Evolutionary conservation across 2,113 vertebrate species (phyloP).

Genomic region (Ameiurus melas): DNA sequence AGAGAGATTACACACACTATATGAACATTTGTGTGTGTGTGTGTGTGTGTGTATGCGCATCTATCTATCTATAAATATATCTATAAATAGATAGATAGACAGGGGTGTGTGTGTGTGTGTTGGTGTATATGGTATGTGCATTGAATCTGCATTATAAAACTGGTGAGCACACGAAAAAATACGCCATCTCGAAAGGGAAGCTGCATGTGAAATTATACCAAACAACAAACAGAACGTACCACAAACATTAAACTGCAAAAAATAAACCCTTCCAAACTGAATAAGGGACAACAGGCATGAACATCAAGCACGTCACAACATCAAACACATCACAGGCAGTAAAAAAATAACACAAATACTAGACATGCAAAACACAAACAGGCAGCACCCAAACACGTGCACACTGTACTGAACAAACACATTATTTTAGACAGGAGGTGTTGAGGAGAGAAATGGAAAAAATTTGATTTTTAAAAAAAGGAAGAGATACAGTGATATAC

Average conservation of each 20-base stretch:
- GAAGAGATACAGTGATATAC: background rate
- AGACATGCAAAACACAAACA: slow-evolving; percentile 15
- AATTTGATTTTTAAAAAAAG: background rate
- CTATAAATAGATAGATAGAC: no score
- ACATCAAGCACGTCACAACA: background rate
- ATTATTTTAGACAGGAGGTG: background rate
- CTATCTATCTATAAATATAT: no score
- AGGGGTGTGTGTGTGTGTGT: background rate
- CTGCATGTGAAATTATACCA: slow-evolving; percentile 63
- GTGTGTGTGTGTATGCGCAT: background rate
- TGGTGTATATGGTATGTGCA: slow-evolving; percentile 38
- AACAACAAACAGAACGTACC: slow-evolving; percentile 59
- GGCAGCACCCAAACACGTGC: slow-evolving; percentile 2
- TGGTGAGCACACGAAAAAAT: slow-evolving; percentile 51
- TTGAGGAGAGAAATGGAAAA: background rate
- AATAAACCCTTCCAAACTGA: slow-evolving; percentile 4
- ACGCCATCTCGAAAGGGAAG: slow-evolving; percentile 52
- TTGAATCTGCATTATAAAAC: slow-evolving; percentile 46
- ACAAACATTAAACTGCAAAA: slow-evolving; percentile 21
- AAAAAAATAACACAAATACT: slow-evolving; percentile 6
- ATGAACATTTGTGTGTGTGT: background rate
- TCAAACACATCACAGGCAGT: slow-evolving; percentile 21
- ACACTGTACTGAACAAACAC: background rate
- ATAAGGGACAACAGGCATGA: slow-evolving; percentile 14
- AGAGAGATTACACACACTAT: slow-evolving; percentile 20